Base-by-base conservation (phyloP, 2,888 invertebrate genomes). In the Scaptomyza tumidula region DNA sequence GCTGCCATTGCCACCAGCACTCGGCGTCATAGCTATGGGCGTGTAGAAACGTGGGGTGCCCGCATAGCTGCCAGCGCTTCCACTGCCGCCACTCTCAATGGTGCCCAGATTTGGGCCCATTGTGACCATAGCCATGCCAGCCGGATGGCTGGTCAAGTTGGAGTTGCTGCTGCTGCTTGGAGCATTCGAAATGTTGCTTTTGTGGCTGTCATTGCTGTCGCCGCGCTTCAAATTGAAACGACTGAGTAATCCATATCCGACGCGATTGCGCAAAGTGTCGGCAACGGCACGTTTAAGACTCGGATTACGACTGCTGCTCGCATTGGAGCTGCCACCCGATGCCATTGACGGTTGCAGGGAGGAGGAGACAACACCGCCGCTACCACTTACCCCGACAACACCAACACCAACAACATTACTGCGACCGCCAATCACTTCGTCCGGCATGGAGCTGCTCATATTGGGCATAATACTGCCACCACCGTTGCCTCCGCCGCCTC, bases 211-310 rank as follows among this genome's bases (percentile, higher is more conserved):
- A 65, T 90, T 90, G 74, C 90, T 90, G 33, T 90, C 89, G 1
- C 89, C 86, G 5, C 90, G 90, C 52, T 89, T 90, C 71, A 90
- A 87, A 61, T 90, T 90, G 62, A 91, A 90, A 31, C 90, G 90
- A 53, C 80, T 87, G 29, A 89, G 73, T 41, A 90, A 50, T 0
- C 57, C 48, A 14, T 63, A 52, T 4, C 68, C 60, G 6, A 83
- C 67, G 0, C 75, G 75, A 56, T 78, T 80, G 0, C 80, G 67
- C 2, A 83, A 31, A 0, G 78, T 90, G 73, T 91, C 91, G 33
- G 90, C 85, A n/a, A 90, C 78, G 14, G 84, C 88, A 13, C 84
- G 72, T 54, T 86, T 90, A 0, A 91, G 54, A 46, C 89, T 90
- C 31, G 84, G 82, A 69, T 86, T 84, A 3, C 89, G 89, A 13